Percentiles rank a stretch among this genome's conserved stretches.
Conservation (phyloP, 2,113 vertebrate genomes). For the Butastur rufipennis region DNA sequence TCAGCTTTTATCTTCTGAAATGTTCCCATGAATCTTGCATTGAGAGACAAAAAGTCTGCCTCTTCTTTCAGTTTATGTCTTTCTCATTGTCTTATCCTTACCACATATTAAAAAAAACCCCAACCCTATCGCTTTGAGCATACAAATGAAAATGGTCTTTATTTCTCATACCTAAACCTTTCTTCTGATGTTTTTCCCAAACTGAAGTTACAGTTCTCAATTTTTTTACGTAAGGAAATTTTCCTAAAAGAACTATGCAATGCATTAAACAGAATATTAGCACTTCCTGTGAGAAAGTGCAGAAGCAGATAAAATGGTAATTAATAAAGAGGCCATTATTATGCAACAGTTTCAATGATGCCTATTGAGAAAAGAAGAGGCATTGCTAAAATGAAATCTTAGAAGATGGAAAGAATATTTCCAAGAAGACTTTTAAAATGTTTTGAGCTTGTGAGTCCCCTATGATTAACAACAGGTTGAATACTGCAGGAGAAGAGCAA, state of each 20-base stretch:
- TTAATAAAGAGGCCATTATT: neutral
- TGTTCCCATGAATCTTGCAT: neutral
- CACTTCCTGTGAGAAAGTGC: neutral
- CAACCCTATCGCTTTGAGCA: neutral
- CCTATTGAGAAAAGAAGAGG: neutral
- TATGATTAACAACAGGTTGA: neutral
- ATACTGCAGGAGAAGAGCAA: neutral
- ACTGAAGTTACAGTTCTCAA: neutral
- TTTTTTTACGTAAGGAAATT: neutral
- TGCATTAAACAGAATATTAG: neutral
- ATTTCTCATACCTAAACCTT: neutral
- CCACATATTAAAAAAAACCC: accelerated
- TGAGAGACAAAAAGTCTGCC: neutral
- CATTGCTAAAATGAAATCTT: neutral
- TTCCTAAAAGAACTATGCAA: neutral
- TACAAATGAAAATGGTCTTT: neutral
- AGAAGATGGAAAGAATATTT: neutral
- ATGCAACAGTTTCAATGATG: neutral
- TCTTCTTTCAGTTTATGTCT: neutral
- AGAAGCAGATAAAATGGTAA: neutral
- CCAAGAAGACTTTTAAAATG: neutral
- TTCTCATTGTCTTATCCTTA: neutral
- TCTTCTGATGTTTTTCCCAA: neutral
- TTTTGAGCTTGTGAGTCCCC: neutral
- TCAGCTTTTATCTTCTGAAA: neutral